These are phyloP conservation scores for Drosophila rhopaloa DNA, from an alignment of 1,140 invertebrate genomes.

Conservation along the genomic window DNA sequence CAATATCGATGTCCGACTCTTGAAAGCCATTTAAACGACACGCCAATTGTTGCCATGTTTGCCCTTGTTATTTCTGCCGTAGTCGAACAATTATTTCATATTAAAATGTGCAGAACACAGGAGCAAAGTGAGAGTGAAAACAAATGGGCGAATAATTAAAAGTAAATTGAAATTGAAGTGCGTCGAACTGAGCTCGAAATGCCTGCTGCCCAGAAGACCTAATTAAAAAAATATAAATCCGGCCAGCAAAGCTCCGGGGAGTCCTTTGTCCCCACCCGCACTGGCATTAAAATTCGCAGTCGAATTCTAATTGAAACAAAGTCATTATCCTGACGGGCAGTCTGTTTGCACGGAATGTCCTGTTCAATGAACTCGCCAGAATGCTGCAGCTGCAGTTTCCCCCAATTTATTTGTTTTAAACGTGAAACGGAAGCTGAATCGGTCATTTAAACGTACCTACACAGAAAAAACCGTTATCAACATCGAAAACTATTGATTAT, in stretches of 20 bases:
- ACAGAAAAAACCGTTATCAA: neutral
- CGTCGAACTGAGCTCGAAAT: slow-evolving; percentile 12
- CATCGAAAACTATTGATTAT: too few relatives aligned
- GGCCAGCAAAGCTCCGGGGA: slow-evolving; percentile 25
- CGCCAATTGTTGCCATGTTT: slow-evolving; percentile 62
- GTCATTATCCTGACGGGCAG: slow-evolving; percentile 38
- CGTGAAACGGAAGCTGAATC: slow-evolving; percentile 41
- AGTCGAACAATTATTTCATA: slow-evolving; percentile 54
- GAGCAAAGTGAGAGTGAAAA: slow-evolving; percentile 51
- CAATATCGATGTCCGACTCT: slow-evolving; percentile 46
- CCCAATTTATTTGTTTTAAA: slow-evolving; percentile 38
- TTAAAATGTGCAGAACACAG: slow-evolving; percentile 42
- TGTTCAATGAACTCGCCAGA: slow-evolving; percentile 39
- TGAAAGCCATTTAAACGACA: slow-evolving; percentile 69
- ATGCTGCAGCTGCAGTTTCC: slow-evolving; percentile 43
- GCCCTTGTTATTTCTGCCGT: slow-evolving; percentile 27
- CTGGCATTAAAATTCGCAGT: slow-evolving; percentile 4
- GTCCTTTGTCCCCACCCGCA: neutral
- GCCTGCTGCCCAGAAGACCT: slow-evolving; percentile 22
- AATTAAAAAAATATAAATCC: slow-evolving; percentile 54
- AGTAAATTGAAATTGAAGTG: slow-evolving; percentile 70
- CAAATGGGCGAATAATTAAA: slow-evolving; percentile 77
- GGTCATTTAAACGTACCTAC: neutral
- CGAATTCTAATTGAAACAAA: slow-evolving; percentile 37
- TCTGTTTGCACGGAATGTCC: slow-evolving; percentile 10